Evolutionary conservation across 2,113 vertebrate species (phyloP).

Genomic region (Scomber colias): DNA sequence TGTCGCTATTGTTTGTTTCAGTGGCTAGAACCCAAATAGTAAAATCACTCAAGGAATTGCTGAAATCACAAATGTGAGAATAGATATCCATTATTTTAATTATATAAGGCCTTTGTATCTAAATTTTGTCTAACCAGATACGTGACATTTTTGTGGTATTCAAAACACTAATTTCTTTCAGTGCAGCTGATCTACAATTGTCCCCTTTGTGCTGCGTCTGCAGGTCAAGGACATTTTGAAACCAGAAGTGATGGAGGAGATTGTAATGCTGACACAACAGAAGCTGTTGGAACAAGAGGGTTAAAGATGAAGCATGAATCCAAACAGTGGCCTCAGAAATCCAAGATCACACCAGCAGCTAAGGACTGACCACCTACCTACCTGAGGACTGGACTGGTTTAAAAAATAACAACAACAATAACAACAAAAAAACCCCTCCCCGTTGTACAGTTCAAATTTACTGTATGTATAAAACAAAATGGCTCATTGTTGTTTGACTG

Average conservation of each 20-base stretch:
- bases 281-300: constrained; percentile 92
- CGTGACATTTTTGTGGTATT: neutral
- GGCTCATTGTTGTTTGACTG: neutral
- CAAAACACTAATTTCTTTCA: neutral
- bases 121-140: neutral
- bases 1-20: too few relatives aligned
- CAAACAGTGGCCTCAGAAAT: constrained; percentile 1
- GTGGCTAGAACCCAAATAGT: too few relatives aligned
- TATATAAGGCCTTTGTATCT: neutral
- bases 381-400: neutral
- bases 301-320: constrained; percentile 67
- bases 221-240: constrained; percentile 98
- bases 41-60: neutral
- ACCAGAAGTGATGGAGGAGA: constrained; percentile 93
- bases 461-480: constrained; percentile 8
- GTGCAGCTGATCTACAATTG: neutral
- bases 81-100: neutral
- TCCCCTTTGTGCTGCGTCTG: constrained; percentile 29
- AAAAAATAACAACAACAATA: neutral
- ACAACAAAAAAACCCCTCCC: neutral
- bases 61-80: neutral
- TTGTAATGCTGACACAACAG: constrained; percentile 93
- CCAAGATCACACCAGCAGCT: constrained; percentile 18
- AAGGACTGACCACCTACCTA: neutral
- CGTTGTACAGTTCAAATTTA: neutral